A percentile compares a stretch with the other conserved stretches of the same genome.
Evolutionary conservation across 2,113 vertebrate species (phyloP).

Genomic region (Tor tambroides): DNA sequence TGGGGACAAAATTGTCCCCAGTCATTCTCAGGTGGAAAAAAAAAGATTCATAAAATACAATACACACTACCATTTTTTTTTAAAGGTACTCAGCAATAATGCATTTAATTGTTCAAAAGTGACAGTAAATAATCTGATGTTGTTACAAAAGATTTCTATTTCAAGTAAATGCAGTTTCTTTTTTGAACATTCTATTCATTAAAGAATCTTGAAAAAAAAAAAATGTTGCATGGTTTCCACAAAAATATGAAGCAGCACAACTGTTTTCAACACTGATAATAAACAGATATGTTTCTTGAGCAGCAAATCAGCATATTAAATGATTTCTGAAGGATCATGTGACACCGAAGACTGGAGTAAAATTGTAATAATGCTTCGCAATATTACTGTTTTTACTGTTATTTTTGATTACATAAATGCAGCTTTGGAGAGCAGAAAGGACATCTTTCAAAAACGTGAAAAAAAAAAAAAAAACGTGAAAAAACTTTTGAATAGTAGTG

Average conservation of each 20-base stretch:
- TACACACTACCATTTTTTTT: neutral
- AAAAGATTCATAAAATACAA: neutral
- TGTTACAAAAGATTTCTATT: neutral
- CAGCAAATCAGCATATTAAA: neutral
- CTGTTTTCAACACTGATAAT: no score
- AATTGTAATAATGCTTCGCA: neutral
- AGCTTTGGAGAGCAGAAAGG: neutral
- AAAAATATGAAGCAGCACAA: no score
- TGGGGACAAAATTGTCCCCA: neutral
- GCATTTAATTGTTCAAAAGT: neutral
- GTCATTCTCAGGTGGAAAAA: neutral
- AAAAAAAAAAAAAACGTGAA: no score
- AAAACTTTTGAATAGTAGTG: neutral
- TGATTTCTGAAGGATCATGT: neutral
- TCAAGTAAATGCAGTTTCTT: neutral
- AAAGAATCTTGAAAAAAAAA: neutral
- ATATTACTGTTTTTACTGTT: neutral
- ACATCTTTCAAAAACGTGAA: neutral
- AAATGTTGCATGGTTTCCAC: neutral
- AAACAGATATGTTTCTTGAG: no score
- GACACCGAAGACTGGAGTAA: neutral
- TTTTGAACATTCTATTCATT: neutral
- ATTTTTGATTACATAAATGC: neutral
- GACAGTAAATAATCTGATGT: neutral
- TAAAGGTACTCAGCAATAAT: neutral